Evolutionary conservation across 1,140 invertebrate species (phyloP), one percentile per base, ranked within the genome.

Genomic region (Probaryconus sp.): DNA sequence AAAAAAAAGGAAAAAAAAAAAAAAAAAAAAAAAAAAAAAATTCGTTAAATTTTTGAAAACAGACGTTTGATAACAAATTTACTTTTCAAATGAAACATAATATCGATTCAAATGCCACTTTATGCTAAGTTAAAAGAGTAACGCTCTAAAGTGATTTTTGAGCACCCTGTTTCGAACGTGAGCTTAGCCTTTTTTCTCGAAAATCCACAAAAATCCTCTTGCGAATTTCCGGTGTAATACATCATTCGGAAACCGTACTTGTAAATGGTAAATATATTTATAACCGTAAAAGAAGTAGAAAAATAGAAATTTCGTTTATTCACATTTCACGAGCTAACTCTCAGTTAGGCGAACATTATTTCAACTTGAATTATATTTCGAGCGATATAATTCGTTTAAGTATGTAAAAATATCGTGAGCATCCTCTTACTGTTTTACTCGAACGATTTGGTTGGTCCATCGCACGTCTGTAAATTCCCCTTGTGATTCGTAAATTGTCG

Each of bases 401-500:
- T 13, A 20, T 18, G 7, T 40, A 70, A 58, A 53, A 68, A 30
- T 33, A 9, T 5, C 33, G 10, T 3, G 35, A 13, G 13, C 11
- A 38, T 18, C 26, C 30, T 31, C 13, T n/a, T 26, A 2, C 28
- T 43, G 53, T 51, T 58, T 68, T 63, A 50, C 56, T 68, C 51
- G 11, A 43, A 31, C 45, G 53, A 53, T 38, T 75, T 38, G 47
- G 38, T 53, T 35, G 55, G 48, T 26, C 42, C n/a, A 58, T 60
- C 48, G 24, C 33, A 11, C 24, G 50, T 31, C 42, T 48, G 60
- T 63, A 67, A 76, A 67, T 71, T 67, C 55, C 37, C 51, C 60
- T 45, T 58, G 73, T 9, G 67, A 76, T 71, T 71, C 42, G 61
- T 67, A 76, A 71, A 76, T 76, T 71, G 60, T 76, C 73, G 55